Evolutionary conservation across 1,140 invertebrate species (phyloP).

Genomic region (Drosophila sulfurigaster): DNA sequence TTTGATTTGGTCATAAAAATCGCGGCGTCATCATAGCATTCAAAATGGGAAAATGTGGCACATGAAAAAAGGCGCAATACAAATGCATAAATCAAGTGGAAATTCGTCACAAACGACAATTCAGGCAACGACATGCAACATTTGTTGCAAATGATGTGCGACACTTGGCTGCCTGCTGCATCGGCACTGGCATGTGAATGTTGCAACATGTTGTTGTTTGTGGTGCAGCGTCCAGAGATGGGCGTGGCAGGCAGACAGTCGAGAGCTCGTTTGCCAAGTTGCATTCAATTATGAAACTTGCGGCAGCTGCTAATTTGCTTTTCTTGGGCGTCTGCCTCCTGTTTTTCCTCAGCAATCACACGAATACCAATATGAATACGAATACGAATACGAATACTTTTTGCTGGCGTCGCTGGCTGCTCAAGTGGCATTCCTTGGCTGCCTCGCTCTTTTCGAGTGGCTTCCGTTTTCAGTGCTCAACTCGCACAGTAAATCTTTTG

Average conservation of each 20-base stretch:
- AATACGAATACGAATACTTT: slow-evolving; percentile 32
- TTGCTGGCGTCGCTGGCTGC: slow-evolving; percentile 59
- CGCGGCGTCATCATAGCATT: slow-evolving; percentile 15
- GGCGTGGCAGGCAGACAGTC: slow-evolving; percentile 1
- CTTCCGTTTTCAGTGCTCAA: slow-evolving; percentile 57
- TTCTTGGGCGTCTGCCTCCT: slow-evolving; percentile 1
- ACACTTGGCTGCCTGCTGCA: slow-evolving; percentile 15
- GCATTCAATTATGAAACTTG: slow-evolving; percentile 26
- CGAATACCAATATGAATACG: slow-evolving; percentile 12
- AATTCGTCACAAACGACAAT: slow-evolving; percentile 67
- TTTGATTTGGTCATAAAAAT: slow-evolving; percentile 66
- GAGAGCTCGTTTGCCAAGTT: slow-evolving; percentile 21
- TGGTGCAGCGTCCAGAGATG: slow-evolving; percentile 7
- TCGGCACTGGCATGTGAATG: neutral
- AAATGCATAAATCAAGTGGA: slow-evolving; percentile 69
- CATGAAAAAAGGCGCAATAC: slow-evolving; percentile 3
- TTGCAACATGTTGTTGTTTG: slow-evolving; percentile 2
- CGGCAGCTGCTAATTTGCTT: slow-evolving; percentile 33
- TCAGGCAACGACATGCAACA: slow-evolving; percentile 61
- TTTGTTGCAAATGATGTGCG: slow-evolving; percentile 69
- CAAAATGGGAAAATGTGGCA: slow-evolving; percentile 26
- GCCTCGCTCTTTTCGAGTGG: slow-evolving; percentile 41
- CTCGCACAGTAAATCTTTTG: slow-evolving; percentile 58
- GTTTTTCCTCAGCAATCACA: neutral
- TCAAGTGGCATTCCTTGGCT: slow-evolving; percentile 71